Evolutionary conservation across 2,113 vertebrate genomes (phyloP), one percentile per base, ranked within the genome.

Genomic region (Marmota flaviventris): DNA sequence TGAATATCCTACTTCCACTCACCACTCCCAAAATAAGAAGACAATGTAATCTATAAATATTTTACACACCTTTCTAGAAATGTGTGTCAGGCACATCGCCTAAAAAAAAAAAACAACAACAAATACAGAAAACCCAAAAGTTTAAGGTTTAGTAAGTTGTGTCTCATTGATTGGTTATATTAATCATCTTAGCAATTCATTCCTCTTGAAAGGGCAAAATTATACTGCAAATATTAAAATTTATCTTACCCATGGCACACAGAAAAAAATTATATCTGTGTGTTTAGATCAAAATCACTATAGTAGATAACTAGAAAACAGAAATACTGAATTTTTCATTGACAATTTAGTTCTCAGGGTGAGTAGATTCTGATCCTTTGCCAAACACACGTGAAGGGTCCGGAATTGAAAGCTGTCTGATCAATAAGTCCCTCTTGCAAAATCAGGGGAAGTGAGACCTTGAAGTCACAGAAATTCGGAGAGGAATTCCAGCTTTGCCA

Each of bases 21-120:
- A 85, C 22, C 29, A 53, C 86, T 95, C 72, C 48, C 75, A 81
- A 88, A 81, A 53, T 82, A 78, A 72, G 48, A 24, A 96, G 92
- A 39, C 69, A 42, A 63, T 32, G 45, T 17, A 51, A 86, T 51
- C 81, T 81, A 12, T 58, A 81, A 81, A 56, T 65, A 81, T 67
- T 37, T 86, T 42, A 34, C 13, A 86, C 4, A 53, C 1, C 32
- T 93, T 48, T 32, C 67, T n/a, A 70, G 65, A 77, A 97, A 85
- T 32, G 8, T 42, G 53, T 37, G 2, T 58, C 58, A 27, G 56
- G 32, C 45, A 58, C 5, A 42, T 84, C 42, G 27, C 24, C 56
- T 53, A 45, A 72, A 73, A 72, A 87, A 85, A 85, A 51, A 85
- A 85, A 51, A 51, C 0, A 51, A 51, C 13, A 51, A 51, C 1